These are phyloP conservation scores for Campopleginae sp. DNA, from an alignment of 2,888 invertebrate species.

Conservation along the genomic window DNA sequence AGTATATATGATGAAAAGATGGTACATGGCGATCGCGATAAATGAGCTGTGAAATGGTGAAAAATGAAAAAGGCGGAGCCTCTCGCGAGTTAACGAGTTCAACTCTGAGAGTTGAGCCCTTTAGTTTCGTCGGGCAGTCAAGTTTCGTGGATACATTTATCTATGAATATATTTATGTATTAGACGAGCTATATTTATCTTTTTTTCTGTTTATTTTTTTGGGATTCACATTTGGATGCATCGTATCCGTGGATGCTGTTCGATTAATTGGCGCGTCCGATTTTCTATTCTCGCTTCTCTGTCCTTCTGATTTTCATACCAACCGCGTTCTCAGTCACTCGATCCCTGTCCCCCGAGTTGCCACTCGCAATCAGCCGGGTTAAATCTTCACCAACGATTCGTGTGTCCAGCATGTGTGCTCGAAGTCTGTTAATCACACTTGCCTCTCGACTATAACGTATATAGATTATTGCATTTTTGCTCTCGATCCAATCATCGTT, in stretches of 20 bases:
- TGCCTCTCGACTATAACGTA: background rate
- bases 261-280: constrained; percentile 29
- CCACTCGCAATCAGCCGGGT: constrained; percentile 48
- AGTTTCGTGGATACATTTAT: background rate
- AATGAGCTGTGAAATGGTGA: background rate
- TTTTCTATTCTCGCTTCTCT: background rate
- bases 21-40: background rate
- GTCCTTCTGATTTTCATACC: background rate
- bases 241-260: background rate
- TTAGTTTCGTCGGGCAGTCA: background rate
- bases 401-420: background rate
- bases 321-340: background rate
- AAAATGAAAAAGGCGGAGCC: background rate
- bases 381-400: constrained; percentile 32
- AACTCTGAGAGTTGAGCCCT: constrained; percentile 21
- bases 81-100: background rate
- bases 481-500: background rate
- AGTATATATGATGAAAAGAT: background rate
- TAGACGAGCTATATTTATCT: background rate
- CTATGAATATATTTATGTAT: background rate
- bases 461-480: background rate
- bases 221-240: background rate
- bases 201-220: background rate
- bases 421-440: constrained; percentile 5
- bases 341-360: background rate